phyloP scores from a whole-genome alignment of 1,140 invertebrate species.

The Drusus annulatus region DNA sequence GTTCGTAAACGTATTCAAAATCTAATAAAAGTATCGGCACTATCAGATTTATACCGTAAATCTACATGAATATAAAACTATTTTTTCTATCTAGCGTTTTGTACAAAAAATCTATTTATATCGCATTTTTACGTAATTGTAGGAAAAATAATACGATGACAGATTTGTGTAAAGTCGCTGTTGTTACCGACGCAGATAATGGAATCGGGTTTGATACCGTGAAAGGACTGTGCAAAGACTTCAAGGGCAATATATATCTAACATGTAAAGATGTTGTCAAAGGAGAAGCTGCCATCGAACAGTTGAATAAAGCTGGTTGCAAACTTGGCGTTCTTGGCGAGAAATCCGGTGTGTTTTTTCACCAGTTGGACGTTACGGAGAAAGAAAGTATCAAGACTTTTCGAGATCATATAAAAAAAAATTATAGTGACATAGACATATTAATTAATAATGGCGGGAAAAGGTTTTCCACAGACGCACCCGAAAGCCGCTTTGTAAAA shows the following conservation, averaged over 20 bases:
- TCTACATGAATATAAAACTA: too few species aligned
- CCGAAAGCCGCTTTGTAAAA: constrained; percentile 78
- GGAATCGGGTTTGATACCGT: constrained; percentile 83
- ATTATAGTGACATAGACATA: constrained; percentile 83
- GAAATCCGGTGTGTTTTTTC: constrained; percentile 72
- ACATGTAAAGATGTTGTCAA: constrained; percentile 74
- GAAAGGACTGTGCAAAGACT: constrained; percentile 76
- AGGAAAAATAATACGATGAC: too few species aligned
- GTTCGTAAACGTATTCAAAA: too few species aligned
- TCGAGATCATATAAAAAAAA: constrained; percentile 74
- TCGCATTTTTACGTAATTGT: not conserved
- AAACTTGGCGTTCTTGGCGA: too few species aligned
- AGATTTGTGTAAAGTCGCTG: constrained; percentile 60
- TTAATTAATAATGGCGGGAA: constrained; percentile 91
- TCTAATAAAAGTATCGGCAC: too few species aligned
- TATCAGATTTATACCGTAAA: too few species aligned
- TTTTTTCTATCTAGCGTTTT: too few species aligned
- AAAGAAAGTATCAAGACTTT: constrained; percentile 74
- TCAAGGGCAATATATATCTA: constrained; percentile 76
- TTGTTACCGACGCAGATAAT: constrained; percentile 84
- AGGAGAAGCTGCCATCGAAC: constrained; percentile 73
- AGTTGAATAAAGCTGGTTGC: constrained; percentile 68
- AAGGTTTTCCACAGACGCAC: constrained; percentile 76
- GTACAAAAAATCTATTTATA: too few species aligned
- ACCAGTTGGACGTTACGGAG: constrained; percentile 80